Conservation (phyloP, 2,888 invertebrate species). For the Leptinotarsa peninsularis region DNA sequence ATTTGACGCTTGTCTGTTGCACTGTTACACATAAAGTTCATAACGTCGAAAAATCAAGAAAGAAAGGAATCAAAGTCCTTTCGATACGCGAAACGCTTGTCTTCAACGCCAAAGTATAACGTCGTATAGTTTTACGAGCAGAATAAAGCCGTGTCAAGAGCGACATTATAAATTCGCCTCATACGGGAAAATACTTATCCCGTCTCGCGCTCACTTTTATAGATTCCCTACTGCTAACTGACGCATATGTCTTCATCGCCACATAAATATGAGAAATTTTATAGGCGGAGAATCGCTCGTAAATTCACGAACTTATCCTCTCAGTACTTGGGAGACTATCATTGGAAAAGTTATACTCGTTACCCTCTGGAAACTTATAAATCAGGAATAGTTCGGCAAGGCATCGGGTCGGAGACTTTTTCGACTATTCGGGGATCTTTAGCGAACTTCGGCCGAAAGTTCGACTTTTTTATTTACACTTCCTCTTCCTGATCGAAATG, state of each 20-base stretch:
- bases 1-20: too few relatives aligned
- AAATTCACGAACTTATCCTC: constrained; percentile 39
- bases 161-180: constrained; percentile 41
- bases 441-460: constrained; percentile 11
- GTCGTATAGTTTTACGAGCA: not conserved
- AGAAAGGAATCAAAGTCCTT: not conserved
- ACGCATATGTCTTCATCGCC: constrained; percentile 41
- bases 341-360: constrained; percentile 48
- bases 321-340: constrained; percentile 43
- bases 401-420: constrained; percentile 31
- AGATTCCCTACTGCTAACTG: constrained; percentile 30
- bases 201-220: constrained; percentile 33
- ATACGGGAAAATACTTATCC: constrained; percentile 35
- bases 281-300: constrained; percentile 25
- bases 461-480: not conserved
- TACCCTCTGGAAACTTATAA: constrained; percentile 46
- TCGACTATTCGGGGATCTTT: constrained; percentile 24
- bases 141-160: constrained; percentile 11
- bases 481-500: not conserved
- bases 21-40: not conserved
- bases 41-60: not conserved
- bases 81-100: not conserved
- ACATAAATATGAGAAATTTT: constrained; percentile 38
- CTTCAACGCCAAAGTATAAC: constrained; percentile 11
- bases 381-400: constrained; percentile 45